Evolutionary conservation across 92 coral and sea anemone species (phyloP).

Genomic region (Phenganax stokvisi): DNA sequence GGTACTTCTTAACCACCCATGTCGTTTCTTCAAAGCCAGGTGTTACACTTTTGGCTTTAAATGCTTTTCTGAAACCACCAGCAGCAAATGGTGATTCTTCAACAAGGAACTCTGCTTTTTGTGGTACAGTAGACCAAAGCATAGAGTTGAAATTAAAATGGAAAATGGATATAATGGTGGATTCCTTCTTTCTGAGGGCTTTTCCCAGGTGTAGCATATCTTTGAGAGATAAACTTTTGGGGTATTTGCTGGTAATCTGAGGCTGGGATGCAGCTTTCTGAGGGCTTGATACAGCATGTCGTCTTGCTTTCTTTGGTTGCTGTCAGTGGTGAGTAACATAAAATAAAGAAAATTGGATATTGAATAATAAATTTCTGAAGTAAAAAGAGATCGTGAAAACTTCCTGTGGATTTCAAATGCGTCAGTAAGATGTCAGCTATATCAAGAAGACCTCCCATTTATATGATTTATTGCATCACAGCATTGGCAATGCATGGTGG

Average conservation of each 20-base stretch:
- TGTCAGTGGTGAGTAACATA: background rate
- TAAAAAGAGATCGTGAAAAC: too few relatives aligned
- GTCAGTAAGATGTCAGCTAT: too few relatives aligned
- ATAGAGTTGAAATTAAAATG: conserved; percentile 33
- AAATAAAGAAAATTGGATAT: too few relatives aligned
- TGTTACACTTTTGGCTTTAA: conserved; percentile 47
- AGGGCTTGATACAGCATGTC: background rate
- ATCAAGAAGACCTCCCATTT: too few relatives aligned
- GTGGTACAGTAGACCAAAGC: too few relatives aligned
- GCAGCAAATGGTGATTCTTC: conserved; percentile 41
- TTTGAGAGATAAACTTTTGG: background rate
- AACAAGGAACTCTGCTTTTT: conserved; percentile 32
- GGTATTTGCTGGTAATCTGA: background rate
- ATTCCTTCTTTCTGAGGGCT: background rate
- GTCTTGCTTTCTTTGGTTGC: background rate
- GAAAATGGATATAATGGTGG: background rate
- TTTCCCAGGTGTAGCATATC: conserved; percentile 4
- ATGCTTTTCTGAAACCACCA: conserved; percentile 53
- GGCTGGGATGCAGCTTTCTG: background rate
- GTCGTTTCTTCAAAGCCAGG: conserved; percentile 30
- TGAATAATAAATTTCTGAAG: too few relatives aligned
- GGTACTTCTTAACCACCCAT: conserved; percentile 50
- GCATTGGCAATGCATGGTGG: too few relatives aligned
- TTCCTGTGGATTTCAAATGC: too few relatives aligned
- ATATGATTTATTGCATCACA: too few relatives aligned